Conservation (phyloP, 2,888 invertebrate species). For the Philereme vetulata region DNA sequence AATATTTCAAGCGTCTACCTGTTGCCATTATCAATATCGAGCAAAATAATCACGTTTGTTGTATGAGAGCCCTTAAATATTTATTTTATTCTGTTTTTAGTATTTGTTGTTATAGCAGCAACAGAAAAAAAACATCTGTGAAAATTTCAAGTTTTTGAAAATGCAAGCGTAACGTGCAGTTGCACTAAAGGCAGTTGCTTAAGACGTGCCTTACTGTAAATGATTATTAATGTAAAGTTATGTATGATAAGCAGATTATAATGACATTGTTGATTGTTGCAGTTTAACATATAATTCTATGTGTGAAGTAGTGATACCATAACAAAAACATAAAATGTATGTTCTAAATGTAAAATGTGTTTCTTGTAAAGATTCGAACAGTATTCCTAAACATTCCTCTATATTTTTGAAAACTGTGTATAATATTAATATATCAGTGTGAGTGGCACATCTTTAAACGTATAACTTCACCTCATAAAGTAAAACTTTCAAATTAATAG, state of each 20-base stretch:
- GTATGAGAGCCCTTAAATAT: too few species aligned
- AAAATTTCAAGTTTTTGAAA: background rate
- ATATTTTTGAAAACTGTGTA: conserved; percentile 9
- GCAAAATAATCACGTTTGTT: too few species aligned
- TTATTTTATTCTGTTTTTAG: too few species aligned
- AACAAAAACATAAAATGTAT: conserved; percentile 46
- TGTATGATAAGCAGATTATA: conserved; percentile 38
- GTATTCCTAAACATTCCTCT: conserved; percentile 32
- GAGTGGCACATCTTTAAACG: conserved; percentile 8
- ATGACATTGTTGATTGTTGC: conserved; percentile 63
- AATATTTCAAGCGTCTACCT: too few species aligned
- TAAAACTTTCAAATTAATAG: conserved; percentile 15
- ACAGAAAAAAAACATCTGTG: too few species aligned
- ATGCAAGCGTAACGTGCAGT: conserved; percentile 1
- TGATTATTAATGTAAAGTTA: background rate
- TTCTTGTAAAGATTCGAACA: conserved; percentile 30
- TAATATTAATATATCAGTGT: conserved; percentile 8
- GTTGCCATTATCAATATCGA: too few species aligned
- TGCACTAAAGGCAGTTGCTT: background rate
- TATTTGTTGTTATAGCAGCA: too few species aligned
- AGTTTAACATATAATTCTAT: conserved; percentile 59
- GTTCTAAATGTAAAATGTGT: conserved; percentile 51
- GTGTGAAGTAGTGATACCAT: conserved; percentile 57
- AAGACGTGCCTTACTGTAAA: conserved; percentile 6
- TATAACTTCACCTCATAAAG: conserved; percentile 19